phyloP scores from a whole-genome alignment of 2,797 vertebrate species.

The Karalla daura region DNA sequence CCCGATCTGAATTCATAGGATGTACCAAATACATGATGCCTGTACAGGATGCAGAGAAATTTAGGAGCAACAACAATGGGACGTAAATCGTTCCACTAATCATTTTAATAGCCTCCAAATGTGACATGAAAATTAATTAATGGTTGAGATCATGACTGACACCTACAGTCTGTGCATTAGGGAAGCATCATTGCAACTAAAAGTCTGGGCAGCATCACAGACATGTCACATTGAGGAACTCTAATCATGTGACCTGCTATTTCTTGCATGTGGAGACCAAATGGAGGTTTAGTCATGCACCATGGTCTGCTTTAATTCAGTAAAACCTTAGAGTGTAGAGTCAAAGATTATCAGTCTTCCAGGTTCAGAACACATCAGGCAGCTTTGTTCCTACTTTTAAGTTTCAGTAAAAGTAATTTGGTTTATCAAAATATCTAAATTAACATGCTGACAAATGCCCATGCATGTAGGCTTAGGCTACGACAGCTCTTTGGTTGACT shows the following conservation, averaged over 20 bases:
- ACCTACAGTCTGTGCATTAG: slow-evolving; percentile 5
- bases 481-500: too few relatives aligned
- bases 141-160: slow-evolving; percentile 30
- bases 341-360: not conserved
- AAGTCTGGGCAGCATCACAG: slow-evolving; percentile 15
- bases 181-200: not conserved
- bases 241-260: not conserved
- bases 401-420: too few relatives aligned
- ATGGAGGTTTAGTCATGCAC: not conserved
- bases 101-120: slow-evolving; percentile 37
- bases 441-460: too few relatives aligned
- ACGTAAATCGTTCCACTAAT: slow-evolving; percentile 55
- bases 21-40: not conserved
- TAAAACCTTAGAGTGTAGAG: not conserved
- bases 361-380: not conserved
- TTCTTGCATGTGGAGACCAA: not conserved
- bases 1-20: slow-evolving; percentile 22
- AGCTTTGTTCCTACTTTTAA: not conserved
- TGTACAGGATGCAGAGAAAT: slow-evolving; percentile 8
- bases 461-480: too few relatives aligned
- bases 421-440: too few relatives aligned
- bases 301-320: not conserved
- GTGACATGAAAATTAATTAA: slow-evolving; percentile 42
- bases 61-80: not conserved
- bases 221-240: not conserved